A percentile compares a stretch with the other conserved stretches of the same genome.
Evolutionary conservation across 2,113 vertebrate species (phyloP).

Genomic region (cattle (Bos taurus)): ARS-UCD2.0 NC_037356.1:33630001-33630500

Average conservation of each 20-base stretch:
- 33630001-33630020: not conserved
- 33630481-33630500: not conserved
- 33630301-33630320: not conserved
- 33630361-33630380: not conserved
- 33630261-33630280: fast-evolving
- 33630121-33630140: not conserved
- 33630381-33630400: not conserved
- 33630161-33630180: not conserved
- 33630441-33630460: not conserved
- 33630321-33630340: not conserved
- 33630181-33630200: not conserved
- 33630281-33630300: not conserved
- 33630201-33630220: fast-evolving
- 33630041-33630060: not conserved
- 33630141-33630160: not conserved
- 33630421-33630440: not conserved
- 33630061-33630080: not conserved
- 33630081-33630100: not conserved
- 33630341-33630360: not conserved
- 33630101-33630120: not conserved
- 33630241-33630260: not conserved
- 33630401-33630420: not conserved
- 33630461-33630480: not conserved
- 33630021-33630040: not conserved
- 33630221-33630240: not conserved